Base-by-base conservation (phyloP, 2,797 vertebrate species). In the Labroides dimidiatus region DNA sequence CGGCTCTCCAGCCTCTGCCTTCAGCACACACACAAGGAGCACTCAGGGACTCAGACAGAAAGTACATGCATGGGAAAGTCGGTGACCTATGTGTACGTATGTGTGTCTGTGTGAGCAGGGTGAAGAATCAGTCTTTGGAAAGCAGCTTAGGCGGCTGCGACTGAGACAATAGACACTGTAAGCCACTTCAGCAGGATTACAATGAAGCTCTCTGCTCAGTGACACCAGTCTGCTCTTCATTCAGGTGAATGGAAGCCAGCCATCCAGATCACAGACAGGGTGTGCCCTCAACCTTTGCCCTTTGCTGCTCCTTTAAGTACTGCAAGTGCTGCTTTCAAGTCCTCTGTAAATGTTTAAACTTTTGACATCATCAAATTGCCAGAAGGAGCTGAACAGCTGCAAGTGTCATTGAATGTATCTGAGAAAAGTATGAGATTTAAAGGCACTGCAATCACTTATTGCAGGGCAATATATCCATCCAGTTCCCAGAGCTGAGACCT, bases 141-240 rank as follows among this genome's bases (percentile, higher is more conserved):
- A 90, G 87, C 89, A 75, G 78, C 83, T 89, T 81, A 85, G 75
- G 61, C 77, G 69, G 73, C 69, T 63, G 59, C 49, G 80, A 80
- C 75, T 73, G 80, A 88, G 81, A 90, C 88, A 89, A 90, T 81
- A 71, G 68, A 47, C 50, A 58, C 63, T 58, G 51, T 82, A 84
- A 89, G 64, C 75, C 77, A 85, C 83, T 82, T 84, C 62, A 72
- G 76, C 21, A 54, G 87, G 80, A 87, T 87, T 86, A 87, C 81
- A 85, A 80, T 67, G 62, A 70, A 58, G 36, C 57, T 72, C 80
- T 87, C 82, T 81, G 84, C 71, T 63, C 17, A 67, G 72, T 67
- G 79, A 83, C 78, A 82, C 50, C 49, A 9, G 59, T 75, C 66
- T 68, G 65, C 60, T 65, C 59, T 78, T 65, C 69, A 39, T 42